These are phyloP conservation scores for Trichechus manatus DNA, from an alignment of 2,113 vertebrate genomes.

Conservation along the genomic window DNA sequence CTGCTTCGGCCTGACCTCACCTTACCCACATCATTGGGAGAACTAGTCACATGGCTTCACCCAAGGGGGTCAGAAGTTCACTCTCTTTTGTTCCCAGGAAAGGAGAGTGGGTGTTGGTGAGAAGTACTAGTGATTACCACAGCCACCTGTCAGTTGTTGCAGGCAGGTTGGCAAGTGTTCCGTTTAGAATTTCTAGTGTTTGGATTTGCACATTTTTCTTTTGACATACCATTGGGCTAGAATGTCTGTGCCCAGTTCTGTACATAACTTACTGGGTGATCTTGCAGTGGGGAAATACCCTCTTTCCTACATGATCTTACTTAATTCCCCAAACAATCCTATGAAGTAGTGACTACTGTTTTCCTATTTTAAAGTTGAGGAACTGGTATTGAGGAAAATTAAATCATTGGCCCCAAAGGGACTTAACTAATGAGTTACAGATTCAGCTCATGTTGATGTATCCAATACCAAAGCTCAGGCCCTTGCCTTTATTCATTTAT, in stretches of 20 bases:
- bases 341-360: neutral
- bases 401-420: constrained; percentile 19
- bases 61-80: neutral
- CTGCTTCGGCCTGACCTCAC: neutral
- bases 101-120: neutral
- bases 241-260: neutral
- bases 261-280: neutral
- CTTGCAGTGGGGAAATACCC: neutral
- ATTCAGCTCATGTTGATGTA: neutral
- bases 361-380: neutral
- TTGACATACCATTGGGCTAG: neutral
- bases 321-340: neutral
- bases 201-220: neutral
- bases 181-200: neutral
- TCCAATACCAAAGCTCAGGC: neutral
- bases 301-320: neutral
- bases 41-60: neutral
- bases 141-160: neutral
- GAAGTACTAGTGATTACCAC: neutral
- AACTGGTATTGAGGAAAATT: neutral
- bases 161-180: neutral
- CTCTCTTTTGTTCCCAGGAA: neutral
- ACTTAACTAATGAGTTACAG: constrained; percentile 1
- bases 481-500: constrained; percentile 1
- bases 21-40: neutral